phyloP scores from a whole-genome alignment of 2,113 vertebrate species.

The Microtus montanus region DNA sequence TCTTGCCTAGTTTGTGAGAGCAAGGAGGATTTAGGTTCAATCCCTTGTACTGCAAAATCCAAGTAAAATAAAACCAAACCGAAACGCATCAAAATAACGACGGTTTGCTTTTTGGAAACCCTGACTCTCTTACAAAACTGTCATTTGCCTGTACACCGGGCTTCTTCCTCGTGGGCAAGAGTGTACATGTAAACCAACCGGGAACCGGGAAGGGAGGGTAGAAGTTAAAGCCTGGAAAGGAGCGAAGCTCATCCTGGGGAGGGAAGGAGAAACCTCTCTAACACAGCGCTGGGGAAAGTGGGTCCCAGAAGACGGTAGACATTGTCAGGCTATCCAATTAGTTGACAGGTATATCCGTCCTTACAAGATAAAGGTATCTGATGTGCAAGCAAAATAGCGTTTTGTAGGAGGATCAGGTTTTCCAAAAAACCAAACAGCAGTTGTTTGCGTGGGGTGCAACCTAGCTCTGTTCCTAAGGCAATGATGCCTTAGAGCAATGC shows the following conservation, averaged over 20 bases:
- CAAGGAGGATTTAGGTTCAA: not conserved
- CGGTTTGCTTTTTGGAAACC: conserved; percentile 7
- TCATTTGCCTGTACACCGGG: not conserved
- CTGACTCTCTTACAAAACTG: not conserved
- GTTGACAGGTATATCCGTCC: not conserved
- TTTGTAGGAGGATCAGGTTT: not conserved
- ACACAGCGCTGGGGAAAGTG: not conserved
- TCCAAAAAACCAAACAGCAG: not conserved
- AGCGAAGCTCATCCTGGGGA: accelerated
- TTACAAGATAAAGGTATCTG: not conserved
- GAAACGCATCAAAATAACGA: not conserved
- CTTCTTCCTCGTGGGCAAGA: not conserved
- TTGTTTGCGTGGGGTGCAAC: not conserved
- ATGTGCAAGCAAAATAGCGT: not conserved
- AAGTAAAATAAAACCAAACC: not conserved
- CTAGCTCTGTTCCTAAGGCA: too few species aligned
- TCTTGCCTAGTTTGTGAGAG: not conserved
- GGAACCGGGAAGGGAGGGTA: not conserved
- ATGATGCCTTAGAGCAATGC: too few species aligned
- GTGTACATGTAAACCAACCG: not conserved
- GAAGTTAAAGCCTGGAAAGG: not conserved
- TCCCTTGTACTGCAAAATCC: not conserved
- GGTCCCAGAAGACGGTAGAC: not conserved
- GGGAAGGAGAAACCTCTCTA: too few species aligned
- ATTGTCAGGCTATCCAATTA: not conserved